Evolutionary conservation across 2,113 vertebrate species (phyloP).

Genomic region (Nyctibius bracteatus): DNA sequence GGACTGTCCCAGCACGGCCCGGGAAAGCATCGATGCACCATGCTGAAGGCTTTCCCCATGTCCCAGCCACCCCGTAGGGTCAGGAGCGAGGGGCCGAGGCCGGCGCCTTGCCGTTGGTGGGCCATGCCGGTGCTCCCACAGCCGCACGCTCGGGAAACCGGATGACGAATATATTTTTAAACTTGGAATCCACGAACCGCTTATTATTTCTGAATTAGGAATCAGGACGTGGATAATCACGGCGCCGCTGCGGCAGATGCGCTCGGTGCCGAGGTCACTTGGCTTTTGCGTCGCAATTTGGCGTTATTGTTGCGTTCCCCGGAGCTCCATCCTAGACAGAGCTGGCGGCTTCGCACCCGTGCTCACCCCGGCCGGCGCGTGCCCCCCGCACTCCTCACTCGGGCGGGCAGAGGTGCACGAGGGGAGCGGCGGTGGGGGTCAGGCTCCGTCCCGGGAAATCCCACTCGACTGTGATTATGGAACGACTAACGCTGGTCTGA

Average conservation of each 20-base stretch:
- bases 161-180: slow-evolving; percentile 73
- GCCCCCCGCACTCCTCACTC: not conserved
- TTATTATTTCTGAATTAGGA: slow-evolving; percentile 76
- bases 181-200: slow-evolving; percentile 68
- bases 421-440: not conserved
- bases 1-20: not conserved
- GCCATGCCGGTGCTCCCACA: not conserved
- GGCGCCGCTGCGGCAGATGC: slow-evolving; percentile 46
- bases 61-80: not conserved
- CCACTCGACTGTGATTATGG: accelerated
- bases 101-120: not conserved
- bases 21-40: accelerated
- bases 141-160: slow-evolving; percentile 33
- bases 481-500: not conserved
- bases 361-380: accelerated
- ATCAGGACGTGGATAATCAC: slow-evolving; percentile 66
- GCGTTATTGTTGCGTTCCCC: not conserved
- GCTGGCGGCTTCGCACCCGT: accelerated
- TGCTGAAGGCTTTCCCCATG: accelerated
- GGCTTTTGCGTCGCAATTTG: not conserved
- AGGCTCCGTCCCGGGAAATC: not conserved
- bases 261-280: slow-evolving; percentile 38
- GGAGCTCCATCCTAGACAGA: accelerated
- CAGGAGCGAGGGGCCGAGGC: not conserved
- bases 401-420: accelerated